A percentile compares a stretch with the other conserved stretches of the same genome.
phyloP scores from a whole-genome alignment of 2,797 vertebrate genomes.

The Molossus alvarezi region DNA sequence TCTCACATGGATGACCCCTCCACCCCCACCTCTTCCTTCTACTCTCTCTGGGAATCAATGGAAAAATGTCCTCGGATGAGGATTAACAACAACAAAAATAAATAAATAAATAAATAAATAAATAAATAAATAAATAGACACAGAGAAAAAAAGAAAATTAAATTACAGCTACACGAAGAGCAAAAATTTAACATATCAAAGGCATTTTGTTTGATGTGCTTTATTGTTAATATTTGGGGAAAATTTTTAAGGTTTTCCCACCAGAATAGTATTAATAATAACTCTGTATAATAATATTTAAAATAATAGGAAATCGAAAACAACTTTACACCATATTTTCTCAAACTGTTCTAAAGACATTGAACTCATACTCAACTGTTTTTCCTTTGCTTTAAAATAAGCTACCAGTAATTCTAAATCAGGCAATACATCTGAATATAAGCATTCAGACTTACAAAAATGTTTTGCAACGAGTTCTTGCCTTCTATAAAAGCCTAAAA shows the following conservation, averaged over 20 bases:
- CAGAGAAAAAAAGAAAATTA: conserved; percentile 81
- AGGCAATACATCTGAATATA: conserved; percentile 74
- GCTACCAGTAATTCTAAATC: conserved; percentile 64
- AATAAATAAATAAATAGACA: no score
- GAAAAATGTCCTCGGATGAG: no score
- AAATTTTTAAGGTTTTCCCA: conserved; percentile 73
- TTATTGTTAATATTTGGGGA: conserved; percentile 74
- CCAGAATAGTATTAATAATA: conserved; percentile 83
- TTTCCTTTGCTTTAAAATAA: conserved; percentile 76
- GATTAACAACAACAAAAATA: no score
- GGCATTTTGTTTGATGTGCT: conserved; percentile 76
- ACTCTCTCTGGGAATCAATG: no score
- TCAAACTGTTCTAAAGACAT: conserved; percentile 73
- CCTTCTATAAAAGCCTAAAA: conserved; percentile 9
- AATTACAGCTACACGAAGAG: conserved; percentile 80
- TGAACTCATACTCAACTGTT: conserved; percentile 60
- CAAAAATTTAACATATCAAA: conserved; percentile 83
- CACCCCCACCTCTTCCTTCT: no score
- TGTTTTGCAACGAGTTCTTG: conserved; percentile 74
- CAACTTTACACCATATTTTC: conserved; percentile 64
- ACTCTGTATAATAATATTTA: conserved; percentile 78
- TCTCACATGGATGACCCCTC: no score
- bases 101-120: no score
- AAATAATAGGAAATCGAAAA: conserved; percentile 83
- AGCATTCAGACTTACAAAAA: conserved; percentile 68